A percentile compares a stretch with the other conserved stretches of the same genome.
These are phyloP conservation scores for Cyrtodaria siliqua DNA, from an alignment of 2,888 invertebrate genomes.

Conservation along the genomic window DNA sequence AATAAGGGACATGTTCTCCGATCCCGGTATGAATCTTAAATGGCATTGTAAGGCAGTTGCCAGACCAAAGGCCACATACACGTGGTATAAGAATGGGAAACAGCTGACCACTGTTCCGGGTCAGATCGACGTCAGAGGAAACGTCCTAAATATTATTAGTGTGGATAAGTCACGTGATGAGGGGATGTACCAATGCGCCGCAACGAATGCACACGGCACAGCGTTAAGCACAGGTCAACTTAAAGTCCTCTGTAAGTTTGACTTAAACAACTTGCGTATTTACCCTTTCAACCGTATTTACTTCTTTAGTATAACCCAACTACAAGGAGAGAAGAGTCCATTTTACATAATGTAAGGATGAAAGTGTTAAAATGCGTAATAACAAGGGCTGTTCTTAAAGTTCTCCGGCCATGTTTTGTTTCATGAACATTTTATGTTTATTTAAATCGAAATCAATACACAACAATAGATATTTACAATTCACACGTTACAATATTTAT, in stretches of 20 bases:
- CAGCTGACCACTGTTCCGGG: constrained; percentile 23
- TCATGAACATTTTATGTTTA: too few species aligned
- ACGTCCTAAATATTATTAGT: constrained; percentile 66
- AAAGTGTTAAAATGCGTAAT: too few species aligned
- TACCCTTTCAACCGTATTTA: too few species aligned
- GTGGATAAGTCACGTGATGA: constrained; percentile 89
- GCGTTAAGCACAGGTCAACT: constrained; percentile 95
- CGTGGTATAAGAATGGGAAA: constrained; percentile 56
- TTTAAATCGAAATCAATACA: too few species aligned
- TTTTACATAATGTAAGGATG: too few species aligned
- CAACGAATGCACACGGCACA: constrained; percentile 94
- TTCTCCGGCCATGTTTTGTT: too few species aligned
- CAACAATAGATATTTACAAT: too few species aligned
- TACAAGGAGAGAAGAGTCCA: too few species aligned
- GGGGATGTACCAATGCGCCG: constrained; percentile 98
- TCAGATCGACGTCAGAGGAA: constrained; percentile 53
- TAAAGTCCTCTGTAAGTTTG: constrained; percentile 92
- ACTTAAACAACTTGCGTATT: too few species aligned
- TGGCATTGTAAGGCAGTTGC: constrained; percentile 58
- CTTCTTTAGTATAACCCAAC: too few species aligned
- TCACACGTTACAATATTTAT: too few species aligned
- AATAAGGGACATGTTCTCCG: constrained; percentile 46
- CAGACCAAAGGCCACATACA: constrained; percentile 33
- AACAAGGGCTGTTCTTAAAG: too few species aligned
- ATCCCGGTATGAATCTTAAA: constrained; percentile 29